phyloP scores from a whole-genome alignment of 2,113 vertebrate species.

The Paralichthys olivaceus region DNA sequence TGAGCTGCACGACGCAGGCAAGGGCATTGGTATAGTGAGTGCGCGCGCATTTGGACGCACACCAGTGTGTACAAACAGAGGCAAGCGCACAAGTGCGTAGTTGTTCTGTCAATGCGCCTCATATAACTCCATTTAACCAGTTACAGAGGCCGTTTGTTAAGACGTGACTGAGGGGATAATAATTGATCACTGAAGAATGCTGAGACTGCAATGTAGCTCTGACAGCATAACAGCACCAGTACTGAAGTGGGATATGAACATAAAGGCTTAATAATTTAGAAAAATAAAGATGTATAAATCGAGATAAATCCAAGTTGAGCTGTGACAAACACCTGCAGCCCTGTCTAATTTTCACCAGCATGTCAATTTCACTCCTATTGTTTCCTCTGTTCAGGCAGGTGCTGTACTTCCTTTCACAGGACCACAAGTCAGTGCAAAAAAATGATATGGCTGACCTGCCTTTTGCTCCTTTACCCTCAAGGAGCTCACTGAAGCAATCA shows the following conservation, averaged over 20 bases:
- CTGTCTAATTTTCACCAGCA: not conserved
- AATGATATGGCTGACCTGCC: not conserved
- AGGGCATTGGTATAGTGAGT: slow-evolving; percentile 22
- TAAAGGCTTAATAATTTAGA: too few species aligned
- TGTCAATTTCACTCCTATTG: not conserved
- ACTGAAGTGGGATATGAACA: too few species aligned
- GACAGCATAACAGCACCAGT: not conserved
- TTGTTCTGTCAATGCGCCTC: not conserved
- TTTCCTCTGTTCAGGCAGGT: not conserved
- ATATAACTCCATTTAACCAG: not conserved
- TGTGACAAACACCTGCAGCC: not conserved
- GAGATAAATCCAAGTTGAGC: too few species aligned
- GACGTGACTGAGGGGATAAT: not conserved
- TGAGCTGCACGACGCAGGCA: slow-evolving; percentile 57
- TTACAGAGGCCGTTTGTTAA: not conserved
- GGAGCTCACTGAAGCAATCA: not conserved
- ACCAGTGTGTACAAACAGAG: slow-evolving; percentile 13
- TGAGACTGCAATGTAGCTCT: not conserved
- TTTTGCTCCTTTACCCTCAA: not conserved
- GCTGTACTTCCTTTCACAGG: not conserved
- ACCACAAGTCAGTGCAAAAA: not conserved
- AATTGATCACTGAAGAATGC: not conserved
- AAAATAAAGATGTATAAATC: too few species aligned
- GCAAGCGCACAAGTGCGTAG: slow-evolving; percentile 1
- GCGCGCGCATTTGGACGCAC: slow-evolving; percentile 34